phyloP scores from a whole-genome alignment of 2,797 vertebrate genomes.

The Alauda arvensis region DNA sequence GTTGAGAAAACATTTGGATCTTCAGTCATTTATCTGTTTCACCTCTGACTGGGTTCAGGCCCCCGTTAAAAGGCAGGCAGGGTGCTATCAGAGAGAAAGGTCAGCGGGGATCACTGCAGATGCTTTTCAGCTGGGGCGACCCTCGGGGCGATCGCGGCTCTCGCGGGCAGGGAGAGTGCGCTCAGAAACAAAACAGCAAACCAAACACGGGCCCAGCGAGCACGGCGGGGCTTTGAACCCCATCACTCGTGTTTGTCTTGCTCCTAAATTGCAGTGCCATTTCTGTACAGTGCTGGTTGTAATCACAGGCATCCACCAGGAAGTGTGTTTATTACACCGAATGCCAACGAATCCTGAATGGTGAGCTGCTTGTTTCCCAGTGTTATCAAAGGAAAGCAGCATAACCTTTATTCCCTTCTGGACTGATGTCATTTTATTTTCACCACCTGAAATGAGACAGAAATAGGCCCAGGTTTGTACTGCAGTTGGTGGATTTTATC shows the following conservation, averaged over 20 bases:
- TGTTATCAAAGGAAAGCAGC: constrained; percentile 5
- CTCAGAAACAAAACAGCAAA: neutral
- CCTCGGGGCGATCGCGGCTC: constrained; percentile 27
- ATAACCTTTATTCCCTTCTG: constrained; percentile 7
- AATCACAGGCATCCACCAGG: neutral
- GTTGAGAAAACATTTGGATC: constrained; percentile 58
- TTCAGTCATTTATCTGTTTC: constrained; percentile 60
- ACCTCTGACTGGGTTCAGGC: constrained; percentile 52
- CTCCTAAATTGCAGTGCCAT: constrained; percentile 11
- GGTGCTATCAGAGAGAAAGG: constrained; percentile 56
- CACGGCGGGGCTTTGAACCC: neutral
- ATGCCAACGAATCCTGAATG: neutral
- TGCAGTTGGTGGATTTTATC: neutral
- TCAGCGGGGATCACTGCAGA: constrained; percentile 55
- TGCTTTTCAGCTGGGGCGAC: constrained; percentile 47
- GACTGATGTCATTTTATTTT: neutral
- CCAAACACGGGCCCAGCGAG: neutral
- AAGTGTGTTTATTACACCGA: neutral
- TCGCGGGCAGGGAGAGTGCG: neutral
- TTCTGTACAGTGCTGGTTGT: neutral
- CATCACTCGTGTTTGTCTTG: neutral
- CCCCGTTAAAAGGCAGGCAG: constrained; percentile 29
- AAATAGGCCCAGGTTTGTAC: neutral
- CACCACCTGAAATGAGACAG: neutral
- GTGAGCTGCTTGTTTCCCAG: neutral